These are phyloP conservation scores for Rhagologus leucostigma DNA, from an alignment of 2,113 vertebrate genomes.

Conservation along the genomic window DNA sequence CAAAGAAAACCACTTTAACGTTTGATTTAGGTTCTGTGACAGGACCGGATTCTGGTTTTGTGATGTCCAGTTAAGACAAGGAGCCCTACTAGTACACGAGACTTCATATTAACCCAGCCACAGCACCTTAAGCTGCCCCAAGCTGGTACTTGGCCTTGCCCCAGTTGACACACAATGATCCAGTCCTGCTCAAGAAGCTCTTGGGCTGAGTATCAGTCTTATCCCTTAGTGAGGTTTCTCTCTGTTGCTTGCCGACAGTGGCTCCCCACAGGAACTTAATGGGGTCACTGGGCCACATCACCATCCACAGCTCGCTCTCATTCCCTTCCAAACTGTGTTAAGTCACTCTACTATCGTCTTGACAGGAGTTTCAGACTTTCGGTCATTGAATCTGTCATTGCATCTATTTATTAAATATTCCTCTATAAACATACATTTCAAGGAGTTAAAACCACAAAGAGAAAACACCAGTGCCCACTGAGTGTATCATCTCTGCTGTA, in stretches of 20 bases:
- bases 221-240: not conserved
- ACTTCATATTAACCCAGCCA: not conserved
- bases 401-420: not conserved
- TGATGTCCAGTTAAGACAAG: not conserved
- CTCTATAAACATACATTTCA: not conserved
- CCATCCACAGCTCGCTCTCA: not conserved
- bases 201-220: not conserved
- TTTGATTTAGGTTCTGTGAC: not conserved
- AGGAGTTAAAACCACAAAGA: not conserved
- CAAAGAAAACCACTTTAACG: not conserved
- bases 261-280: not conserved
- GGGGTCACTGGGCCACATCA: not conserved
- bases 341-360: not conserved
- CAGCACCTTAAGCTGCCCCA: not conserved
- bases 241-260: rapidly evolving
- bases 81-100: not conserved
- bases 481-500: not conserved
- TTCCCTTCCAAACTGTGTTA: not conserved
- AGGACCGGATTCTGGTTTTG: not conserved
- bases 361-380: not conserved
- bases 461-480: not conserved
- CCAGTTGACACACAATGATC: not conserved
- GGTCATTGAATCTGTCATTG: not conserved
- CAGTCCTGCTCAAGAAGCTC: not conserved
- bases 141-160: not conserved